These are phyloP conservation scores for Actenoides lindsayi DNA, from an alignment of 2,113 vertebrate genomes.

Conservation along the genomic window DNA sequence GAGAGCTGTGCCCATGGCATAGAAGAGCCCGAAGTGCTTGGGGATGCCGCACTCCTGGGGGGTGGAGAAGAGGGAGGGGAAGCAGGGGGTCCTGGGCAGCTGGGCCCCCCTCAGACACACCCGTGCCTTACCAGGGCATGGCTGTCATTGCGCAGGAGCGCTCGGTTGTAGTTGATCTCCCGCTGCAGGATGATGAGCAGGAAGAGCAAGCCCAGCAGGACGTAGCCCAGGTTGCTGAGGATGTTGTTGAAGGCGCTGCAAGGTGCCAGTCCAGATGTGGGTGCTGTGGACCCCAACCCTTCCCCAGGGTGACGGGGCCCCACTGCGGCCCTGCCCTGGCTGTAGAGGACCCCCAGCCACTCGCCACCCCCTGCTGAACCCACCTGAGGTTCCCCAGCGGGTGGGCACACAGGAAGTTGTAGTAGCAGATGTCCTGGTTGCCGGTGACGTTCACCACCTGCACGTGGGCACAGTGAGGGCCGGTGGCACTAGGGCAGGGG, in stretches of 20 bases:
- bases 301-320: neutral
- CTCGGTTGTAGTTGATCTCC: conserved; percentile 90
- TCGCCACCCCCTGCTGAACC: accelerated
- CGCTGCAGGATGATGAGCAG: conserved; percentile 92
- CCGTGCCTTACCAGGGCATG: conserved; percentile 79
- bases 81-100: neutral
- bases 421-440: conserved; percentile 99
- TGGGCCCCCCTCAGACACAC: neutral
- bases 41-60: conserved; percentile 93
- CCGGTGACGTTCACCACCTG: conserved; percentile 96
- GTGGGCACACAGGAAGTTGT: conserved; percentile 97
- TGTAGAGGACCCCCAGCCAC: neutral
- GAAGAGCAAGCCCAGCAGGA: conserved; percentile 95
- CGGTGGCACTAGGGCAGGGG: accelerated
- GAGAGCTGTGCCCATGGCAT: conserved; percentile 96
- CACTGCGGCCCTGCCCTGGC: neutral
- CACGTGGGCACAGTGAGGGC: accelerated
- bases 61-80: neutral
- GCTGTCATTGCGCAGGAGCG: conserved; percentile 80
- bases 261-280: accelerated
- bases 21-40: conserved; percentile 96
- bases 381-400: conserved; percentile 94
- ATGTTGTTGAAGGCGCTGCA: conserved; percentile 96
- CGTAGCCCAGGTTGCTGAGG: conserved; percentile 95
- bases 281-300: accelerated